Evolutionary conservation across 2,888 invertebrate genomes (phyloP).

Genomic region (Brachyptera risi): DNA sequence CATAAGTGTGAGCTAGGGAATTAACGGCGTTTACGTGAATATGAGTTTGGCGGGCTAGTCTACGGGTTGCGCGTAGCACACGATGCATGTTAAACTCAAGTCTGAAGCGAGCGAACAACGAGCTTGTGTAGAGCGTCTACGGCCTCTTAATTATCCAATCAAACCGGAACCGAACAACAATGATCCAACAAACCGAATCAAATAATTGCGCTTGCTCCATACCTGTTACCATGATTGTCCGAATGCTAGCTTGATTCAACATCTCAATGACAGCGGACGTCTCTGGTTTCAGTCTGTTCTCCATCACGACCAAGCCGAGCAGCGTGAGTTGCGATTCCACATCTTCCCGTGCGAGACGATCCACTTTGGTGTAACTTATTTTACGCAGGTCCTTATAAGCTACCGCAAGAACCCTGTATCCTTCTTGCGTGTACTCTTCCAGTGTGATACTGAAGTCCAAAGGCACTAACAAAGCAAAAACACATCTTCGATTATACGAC

Average conservation of each 20-base stretch:
- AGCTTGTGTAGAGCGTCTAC: no score
- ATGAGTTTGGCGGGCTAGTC: no score
- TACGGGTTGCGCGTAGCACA: no score
- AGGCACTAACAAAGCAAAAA: no score
- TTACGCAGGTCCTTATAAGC: slow-evolving; percentile 69
- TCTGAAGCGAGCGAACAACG: no score
- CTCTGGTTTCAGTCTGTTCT: slow-evolving; percentile 89
- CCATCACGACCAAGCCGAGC: slow-evolving; percentile 87
- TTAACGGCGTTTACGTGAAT: no score
- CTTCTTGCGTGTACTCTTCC: slow-evolving; percentile 84
- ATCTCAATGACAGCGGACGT: slow-evolving; percentile 76
- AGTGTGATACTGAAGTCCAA: slow-evolving; percentile 71
- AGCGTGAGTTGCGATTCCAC: slow-evolving; percentile 79
- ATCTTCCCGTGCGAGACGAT: slow-evolving; percentile 69
- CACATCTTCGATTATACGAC: no score
- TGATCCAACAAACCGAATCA: no score
- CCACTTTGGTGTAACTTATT: slow-evolving; percentile 65
- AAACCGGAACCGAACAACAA: background rate
- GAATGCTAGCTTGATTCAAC: slow-evolving; percentile 78
- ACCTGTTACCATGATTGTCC: slow-evolving; percentile 97
- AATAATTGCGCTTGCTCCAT: slow-evolving; percentile 9
- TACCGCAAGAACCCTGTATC: slow-evolving; percentile 88
- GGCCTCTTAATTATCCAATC: background rate
- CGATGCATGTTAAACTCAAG: no score
- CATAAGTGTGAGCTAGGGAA: no score